Conservation (phyloP, 1,140 invertebrate genomes). For the Hylaeus volcanicus region DNA sequence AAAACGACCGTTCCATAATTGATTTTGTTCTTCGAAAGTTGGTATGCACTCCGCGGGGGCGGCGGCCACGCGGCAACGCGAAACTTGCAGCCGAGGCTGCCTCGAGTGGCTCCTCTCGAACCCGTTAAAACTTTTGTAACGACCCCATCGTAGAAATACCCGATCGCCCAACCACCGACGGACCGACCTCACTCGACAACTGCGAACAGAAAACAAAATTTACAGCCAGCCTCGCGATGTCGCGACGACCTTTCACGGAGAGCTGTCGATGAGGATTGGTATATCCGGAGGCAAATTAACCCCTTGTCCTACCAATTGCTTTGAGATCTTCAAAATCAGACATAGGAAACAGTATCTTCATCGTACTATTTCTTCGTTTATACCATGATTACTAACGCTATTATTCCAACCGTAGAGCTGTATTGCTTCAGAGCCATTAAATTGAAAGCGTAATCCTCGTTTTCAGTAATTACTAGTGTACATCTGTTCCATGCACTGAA, state of each 20-base stretch:
- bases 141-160: conserved; percentile 70
- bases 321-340: too few species aligned
- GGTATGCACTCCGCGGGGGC: conserved; percentile 65
- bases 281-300: too few species aligned
- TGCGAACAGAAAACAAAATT: conserved; percentile 33
- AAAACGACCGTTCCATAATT: conserved; percentile 74
- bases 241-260: not conserved
- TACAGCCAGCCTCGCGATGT: not conserved
- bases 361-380: too few species aligned
- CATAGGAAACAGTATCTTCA: too few species aligned
- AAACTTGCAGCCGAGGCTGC: conserved; percentile 61
- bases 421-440: too few species aligned
- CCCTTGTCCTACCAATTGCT: too few species aligned
- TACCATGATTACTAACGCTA: too few species aligned
- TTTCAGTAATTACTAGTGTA: too few species aligned
- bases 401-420: too few species aligned
- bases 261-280: too few species aligned
- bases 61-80: conserved; percentile 51
- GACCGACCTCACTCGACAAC: conserved; percentile 22
- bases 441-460: too few species aligned
- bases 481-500: too few species aligned
- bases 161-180: conserved; percentile 46
- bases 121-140: conserved; percentile 74
- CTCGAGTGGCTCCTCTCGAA: conserved; percentile 68
- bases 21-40: conserved; percentile 74